These are phyloP conservation scores for Graptemys geographica DNA, from an alignment of 2,797 vertebrate genomes.

Conservation along the genomic window DNA sequence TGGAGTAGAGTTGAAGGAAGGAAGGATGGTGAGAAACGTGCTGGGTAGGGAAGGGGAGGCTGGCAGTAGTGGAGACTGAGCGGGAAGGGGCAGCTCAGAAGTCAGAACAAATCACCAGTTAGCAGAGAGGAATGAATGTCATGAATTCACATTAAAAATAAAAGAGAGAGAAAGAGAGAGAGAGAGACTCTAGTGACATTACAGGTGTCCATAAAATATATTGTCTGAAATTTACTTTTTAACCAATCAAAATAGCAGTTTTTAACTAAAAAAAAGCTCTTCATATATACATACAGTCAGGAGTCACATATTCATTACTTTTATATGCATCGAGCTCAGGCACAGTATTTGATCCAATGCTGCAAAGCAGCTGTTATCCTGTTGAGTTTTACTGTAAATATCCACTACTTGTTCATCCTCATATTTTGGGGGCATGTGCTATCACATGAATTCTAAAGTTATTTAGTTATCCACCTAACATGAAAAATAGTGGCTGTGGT, in stretches of 20 bases:
- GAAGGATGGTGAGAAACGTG: not conserved
- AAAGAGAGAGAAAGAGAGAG: not conserved
- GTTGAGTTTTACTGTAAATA: not conserved
- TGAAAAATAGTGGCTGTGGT: not conserved
- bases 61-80: not conserved
- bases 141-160: not conserved
- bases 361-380: not conserved
- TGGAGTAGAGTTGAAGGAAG: not conserved
- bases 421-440: not conserved
- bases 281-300: not conserved
- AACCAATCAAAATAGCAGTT: not conserved
- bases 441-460: not conserved
- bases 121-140: not conserved
- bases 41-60: not conserved
- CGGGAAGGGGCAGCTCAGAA: not conserved
- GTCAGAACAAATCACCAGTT: not conserved
- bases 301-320: not conserved
- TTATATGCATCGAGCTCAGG: not conserved
- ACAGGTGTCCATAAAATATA: not conserved
- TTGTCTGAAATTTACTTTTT: not conserved
- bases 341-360: not conserved
- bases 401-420: not conserved
- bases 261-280: not conserved
- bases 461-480: fast-evolving
- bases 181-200: fast-evolving